Conservation (phyloP, 2,888 invertebrate genomes). For the Tipula vernalis region DNA sequence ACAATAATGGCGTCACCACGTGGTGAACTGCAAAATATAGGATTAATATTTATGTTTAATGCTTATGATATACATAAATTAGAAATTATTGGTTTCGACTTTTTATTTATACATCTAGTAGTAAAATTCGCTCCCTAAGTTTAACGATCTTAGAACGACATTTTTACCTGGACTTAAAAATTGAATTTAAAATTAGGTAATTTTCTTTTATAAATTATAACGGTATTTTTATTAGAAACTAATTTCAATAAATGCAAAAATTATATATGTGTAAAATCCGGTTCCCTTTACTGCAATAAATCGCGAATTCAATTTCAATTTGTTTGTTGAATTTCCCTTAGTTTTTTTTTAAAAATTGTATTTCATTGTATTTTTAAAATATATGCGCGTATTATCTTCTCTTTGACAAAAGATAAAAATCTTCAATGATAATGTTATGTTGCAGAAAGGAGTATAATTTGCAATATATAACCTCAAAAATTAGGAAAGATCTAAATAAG, state of each 20-base stretch:
- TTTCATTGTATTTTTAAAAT: neutral
- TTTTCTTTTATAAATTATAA: neutral
- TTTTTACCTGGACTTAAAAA: neutral
- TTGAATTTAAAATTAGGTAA: neutral
- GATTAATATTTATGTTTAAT: neutral
- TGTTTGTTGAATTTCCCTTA: neutral
- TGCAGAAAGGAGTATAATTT: neutral
- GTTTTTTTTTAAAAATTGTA: neutral
- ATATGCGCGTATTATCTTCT: neutral
- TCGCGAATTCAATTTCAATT: neutral
- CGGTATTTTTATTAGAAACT: conserved; percentile 4
- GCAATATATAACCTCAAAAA: conserved; percentile 4
- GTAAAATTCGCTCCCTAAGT: neutral
- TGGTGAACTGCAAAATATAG: neutral
- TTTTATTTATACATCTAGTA: no score
- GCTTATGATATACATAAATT: neutral
- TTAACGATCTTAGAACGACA: neutral
- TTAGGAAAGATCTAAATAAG: neutral
- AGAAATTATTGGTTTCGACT: neutral
- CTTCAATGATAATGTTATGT: neutral
- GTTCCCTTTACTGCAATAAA: neutral
- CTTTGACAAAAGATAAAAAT: neutral
- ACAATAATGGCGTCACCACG: neutral
- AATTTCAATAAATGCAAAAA: neutral
- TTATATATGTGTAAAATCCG: neutral